These are phyloP conservation scores for Eudasyphora cyanicolor DNA, from an alignment of 2,888 invertebrate genomes.

Conservation along the genomic window DNA sequence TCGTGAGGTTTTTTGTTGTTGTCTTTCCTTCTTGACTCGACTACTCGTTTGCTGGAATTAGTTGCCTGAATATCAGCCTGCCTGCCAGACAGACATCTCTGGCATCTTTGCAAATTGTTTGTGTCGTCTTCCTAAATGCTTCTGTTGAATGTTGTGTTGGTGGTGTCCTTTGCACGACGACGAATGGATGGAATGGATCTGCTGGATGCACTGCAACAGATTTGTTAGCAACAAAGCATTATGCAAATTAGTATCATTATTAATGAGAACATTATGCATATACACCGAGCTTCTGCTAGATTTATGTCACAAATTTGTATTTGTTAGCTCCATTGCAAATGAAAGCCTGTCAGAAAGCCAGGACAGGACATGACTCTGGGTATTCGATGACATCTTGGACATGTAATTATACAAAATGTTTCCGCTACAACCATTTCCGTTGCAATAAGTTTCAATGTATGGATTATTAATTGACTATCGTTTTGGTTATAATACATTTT, in stretches of 20 bases:
- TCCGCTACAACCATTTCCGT: no score
- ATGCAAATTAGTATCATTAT: constrained; percentile 55
- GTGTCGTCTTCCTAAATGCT: neutral
- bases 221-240: constrained; percentile 46
- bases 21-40: neutral
- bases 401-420: no score
- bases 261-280: constrained; percentile 28
- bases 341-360: constrained; percentile 45
- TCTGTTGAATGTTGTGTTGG: neutral
- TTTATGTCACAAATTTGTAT: constrained; percentile 38
- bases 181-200: neutral
- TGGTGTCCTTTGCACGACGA: neutral
- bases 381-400: no score
- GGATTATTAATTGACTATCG: no score
- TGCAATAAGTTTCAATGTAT: no score
- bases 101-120: constrained; percentile 8
- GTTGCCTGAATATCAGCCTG: neutral
- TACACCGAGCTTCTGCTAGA: constrained; percentile 49
- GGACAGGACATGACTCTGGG: no score
- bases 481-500: no score
- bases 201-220: neutral
- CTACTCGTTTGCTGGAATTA: neutral
- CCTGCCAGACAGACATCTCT: constrained; percentile 39
- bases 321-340: neutral
- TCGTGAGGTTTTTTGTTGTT: constrained; percentile 31